Evolutionary conservation across 2,888 invertebrate species (phyloP).

Genomic region (Leptopilina syphax): DNA sequence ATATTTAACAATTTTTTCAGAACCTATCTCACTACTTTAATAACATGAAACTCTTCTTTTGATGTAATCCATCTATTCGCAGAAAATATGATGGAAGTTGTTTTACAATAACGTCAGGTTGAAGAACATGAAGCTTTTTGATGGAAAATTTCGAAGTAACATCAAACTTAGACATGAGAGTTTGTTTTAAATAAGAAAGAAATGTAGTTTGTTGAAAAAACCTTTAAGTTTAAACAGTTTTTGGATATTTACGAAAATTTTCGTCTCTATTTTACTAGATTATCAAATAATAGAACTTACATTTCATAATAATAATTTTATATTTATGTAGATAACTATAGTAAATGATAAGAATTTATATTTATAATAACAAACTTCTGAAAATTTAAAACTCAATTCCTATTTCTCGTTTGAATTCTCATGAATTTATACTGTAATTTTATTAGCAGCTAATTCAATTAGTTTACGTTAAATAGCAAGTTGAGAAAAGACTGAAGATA

Average conservation of each 20-base stretch:
- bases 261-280: too few species aligned
- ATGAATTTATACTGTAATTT: constrained; percentile 5
- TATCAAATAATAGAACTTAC: too few species aligned
- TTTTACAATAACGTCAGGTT: constrained; percentile 6
- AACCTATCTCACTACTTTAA: not conserved
- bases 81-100: constrained; percentile 4
- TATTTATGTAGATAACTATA: too few species aligned
- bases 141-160: not conserved
- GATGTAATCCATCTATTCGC: not conserved
- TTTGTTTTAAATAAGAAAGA: not conserved
- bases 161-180: not conserved
- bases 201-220: not conserved
- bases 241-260: too few species aligned
- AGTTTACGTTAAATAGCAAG: constrained; percentile 41
- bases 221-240: too few species aligned
- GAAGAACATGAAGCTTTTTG: not conserved
- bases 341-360: too few species aligned
- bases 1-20: not conserved
- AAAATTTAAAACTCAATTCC: too few species aligned
- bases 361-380: too few species aligned
- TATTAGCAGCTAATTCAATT: not conserved
- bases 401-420: not conserved
- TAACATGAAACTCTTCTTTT: not conserved
- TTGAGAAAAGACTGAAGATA: constrained; percentile 42
- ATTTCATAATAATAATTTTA: too few species aligned